These are phyloP conservation scores for Spodoptera litura DNA, from an alignment of 1,140 invertebrate species.

Conservation along the genomic window DNA sequence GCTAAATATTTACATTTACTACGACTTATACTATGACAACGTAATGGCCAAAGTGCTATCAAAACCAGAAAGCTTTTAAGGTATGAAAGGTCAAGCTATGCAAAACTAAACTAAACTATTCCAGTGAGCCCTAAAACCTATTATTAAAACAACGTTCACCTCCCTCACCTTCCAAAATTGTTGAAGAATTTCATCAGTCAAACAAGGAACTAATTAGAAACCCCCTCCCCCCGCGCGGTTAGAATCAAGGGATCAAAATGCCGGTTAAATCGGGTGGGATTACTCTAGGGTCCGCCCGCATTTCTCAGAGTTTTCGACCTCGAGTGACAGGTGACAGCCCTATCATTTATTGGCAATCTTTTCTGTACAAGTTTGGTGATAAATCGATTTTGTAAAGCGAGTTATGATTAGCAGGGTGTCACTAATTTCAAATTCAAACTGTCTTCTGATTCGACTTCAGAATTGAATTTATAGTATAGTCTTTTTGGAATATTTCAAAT, in stretches of 20 bases:
- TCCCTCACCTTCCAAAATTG: constrained; percentile 10
- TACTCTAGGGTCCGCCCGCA: constrained; percentile 20
- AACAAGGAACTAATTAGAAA: constrained; percentile 30
- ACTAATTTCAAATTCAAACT: no score
- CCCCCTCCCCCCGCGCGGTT: background rate
- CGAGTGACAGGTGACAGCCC: constrained; percentile 11
- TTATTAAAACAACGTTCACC: constrained; percentile 12
- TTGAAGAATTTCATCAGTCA: constrained; percentile 26
- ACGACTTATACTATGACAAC: no score
- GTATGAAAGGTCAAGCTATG: no score
- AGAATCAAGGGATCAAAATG: constrained; percentile 23
- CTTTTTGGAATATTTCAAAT: no score
- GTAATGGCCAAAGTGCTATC: no score
- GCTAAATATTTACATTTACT: no score
- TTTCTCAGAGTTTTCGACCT: constrained; percentile 3
- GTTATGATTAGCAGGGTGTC: background rate
- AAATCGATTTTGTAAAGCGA: background rate
- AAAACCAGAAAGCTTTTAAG: no score
- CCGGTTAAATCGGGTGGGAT: constrained; percentile 17
- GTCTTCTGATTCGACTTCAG: no score
- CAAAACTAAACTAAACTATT: background rate
- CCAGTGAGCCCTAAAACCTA: background rate
- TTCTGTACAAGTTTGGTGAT: constrained; percentile 33
- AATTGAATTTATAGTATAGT: no score
- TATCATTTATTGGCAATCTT: constrained; percentile 28